These are phyloP conservation scores for Burhinus bistriatus DNA, from an alignment of 2,113 vertebrate genomes.

Conservation along the genomic window DNA sequence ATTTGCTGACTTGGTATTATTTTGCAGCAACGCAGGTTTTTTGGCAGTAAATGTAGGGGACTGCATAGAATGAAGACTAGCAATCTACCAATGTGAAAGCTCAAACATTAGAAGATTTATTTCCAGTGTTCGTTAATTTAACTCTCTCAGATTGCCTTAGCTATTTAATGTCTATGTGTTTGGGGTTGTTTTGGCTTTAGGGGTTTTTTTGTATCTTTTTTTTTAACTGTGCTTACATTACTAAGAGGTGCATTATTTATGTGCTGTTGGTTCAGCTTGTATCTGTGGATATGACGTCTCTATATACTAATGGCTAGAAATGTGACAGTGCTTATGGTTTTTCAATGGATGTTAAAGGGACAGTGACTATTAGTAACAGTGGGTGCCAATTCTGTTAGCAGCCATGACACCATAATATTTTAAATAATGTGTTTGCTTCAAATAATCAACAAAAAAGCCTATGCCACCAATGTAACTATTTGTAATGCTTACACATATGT, in stretches of 20 bases:
- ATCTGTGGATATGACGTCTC: neutral
- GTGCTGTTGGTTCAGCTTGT: neutral
- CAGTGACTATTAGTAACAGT: neutral
- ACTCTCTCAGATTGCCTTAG: neutral
- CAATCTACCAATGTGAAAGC: neutral
- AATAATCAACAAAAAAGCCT: neutral
- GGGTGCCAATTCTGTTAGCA: neutral
- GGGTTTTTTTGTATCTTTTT: neutral
- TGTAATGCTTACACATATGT: neutral
- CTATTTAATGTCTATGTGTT: neutral
- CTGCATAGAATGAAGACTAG: neutral
- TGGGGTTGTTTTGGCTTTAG: fast-evolving
- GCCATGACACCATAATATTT: neutral
- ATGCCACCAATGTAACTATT: neutral
- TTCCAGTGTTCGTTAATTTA: neutral
- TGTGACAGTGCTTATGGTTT: neutral
- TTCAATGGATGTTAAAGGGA: neutral
- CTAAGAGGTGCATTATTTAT: neutral
- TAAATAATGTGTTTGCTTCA: neutral
- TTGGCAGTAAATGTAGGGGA: neutral
- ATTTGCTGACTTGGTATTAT: neutral
- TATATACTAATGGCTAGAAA: neutral
- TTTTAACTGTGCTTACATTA: neutral
- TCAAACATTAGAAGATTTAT: neutral
- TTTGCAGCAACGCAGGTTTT: neutral